Base-by-base conservation (phyloP, 2,797 vertebrate species). In the Hemitrygon akajei region DNA sequence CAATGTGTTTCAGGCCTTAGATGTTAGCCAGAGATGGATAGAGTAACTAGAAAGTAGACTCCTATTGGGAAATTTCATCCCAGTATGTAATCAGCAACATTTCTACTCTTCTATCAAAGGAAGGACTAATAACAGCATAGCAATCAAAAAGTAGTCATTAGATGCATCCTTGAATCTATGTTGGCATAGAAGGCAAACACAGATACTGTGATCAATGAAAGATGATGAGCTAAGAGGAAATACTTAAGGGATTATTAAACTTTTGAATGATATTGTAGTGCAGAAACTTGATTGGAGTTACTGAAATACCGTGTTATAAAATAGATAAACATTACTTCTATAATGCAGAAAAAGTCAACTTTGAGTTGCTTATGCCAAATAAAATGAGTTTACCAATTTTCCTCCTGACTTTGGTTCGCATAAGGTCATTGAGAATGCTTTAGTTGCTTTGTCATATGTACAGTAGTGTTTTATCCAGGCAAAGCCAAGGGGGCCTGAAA, bases 391-490 rank as follows among this genome's bases (percentile, higher is more conserved):
- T 95, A 99, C 99, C 98, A 98, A 98, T 97, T 98, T 98, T 95
- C 97, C 98, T 94, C 97, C 96, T 94, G 98, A 98, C 95, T 99
- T 98, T 95, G 97, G 96, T 95, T 99, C 99, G 34, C 98, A 97
- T 96, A 97, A 97, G 94, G 98, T 98, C 98, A 99, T 99, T 76
- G 98, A 98, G 95, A 99, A 99, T 94, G 98, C 98, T 96, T 99
- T 99, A 94, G 97, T 98, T 95, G 97, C 97, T 95, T 98, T 99
- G 94, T 99, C 98, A 0, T 99, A 99, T 0, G 98, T 99, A 94
- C 99, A 99, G 95, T 99, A 99, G 96, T 99, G 98, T 94, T 98
- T 98, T 93, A 97, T 97, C 98, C 99, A 99, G 0, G 98, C 98
- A 95, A 98, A 99, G 69, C 98, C 99, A 94, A 99, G 95, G 0